A percentile compares a stretch with the other conserved stretches of the same genome.
These are phyloP conservation scores for Mactromeris polynyma DNA, from an alignment of 2,888 invertebrate species.

Conservation along the genomic window DNA sequence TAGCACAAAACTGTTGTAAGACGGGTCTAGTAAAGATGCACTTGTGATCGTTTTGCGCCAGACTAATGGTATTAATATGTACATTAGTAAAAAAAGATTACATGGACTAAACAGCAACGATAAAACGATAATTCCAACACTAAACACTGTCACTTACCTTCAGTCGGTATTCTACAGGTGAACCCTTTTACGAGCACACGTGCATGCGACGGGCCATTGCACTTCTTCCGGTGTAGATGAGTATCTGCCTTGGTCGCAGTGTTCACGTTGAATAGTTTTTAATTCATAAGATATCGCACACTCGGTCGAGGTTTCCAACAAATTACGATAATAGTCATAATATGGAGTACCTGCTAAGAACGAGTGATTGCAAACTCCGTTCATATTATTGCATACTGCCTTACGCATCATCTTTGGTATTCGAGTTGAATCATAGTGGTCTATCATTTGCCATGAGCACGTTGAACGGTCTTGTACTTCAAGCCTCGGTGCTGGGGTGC, in stretches of 20 bases:
- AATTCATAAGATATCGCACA: constrained; percentile 56
- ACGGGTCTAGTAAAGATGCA: too few relatives aligned
- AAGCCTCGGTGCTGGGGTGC: neutral
- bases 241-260: constrained; percentile 57
- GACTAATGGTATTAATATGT: too few relatives aligned
- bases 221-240: constrained; percentile 11
- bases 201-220: constrained; percentile 65
- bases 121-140: too few relatives aligned
- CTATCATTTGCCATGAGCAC: constrained; percentile 55
- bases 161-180: neutral
- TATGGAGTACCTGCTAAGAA: constrained; percentile 21
- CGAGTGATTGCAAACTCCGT: constrained; percentile 48
- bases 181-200: constrained; percentile 54
- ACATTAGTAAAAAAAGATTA: too few relatives aligned
- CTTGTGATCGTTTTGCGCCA: too few relatives aligned
- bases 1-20: too few relatives aligned
- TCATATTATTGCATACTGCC: constrained; percentile 57
- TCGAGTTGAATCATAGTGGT: constrained; percentile 45
- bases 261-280: constrained; percentile 41
- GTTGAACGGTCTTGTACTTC: constrained; percentile 48
- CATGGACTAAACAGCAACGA: too few relatives aligned
- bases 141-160: neutral
- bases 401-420: constrained; percentile 46
- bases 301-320: constrained; percentile 47
- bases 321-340: neutral